Evolutionary conservation across 1,140 invertebrate species (phyloP), one percentile per base, ranked within the genome.

Genomic region (Sipha flava): DNA sequence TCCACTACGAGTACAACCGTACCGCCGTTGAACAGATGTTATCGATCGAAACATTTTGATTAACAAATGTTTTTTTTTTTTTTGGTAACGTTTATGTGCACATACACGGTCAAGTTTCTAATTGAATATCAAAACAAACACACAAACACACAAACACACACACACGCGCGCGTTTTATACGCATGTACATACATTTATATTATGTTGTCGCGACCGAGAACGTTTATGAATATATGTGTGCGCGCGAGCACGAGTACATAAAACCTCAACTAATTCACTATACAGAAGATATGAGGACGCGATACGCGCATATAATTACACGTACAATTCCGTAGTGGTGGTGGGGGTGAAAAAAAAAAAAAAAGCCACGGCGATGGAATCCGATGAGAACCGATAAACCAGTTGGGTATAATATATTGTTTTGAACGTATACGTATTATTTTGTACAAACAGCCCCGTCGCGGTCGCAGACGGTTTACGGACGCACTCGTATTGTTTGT

Each of bases 241-340:
- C 34, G 10, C 23, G 16, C 21, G 18, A 21, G 14, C 18, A 43
- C 10, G 5, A 16, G 4, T 40, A 23, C 21, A 68, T 68, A 68
- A 43, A 43, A 43, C 43, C 5, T 68, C n/a, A 34, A 68, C 64
- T 68, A 68, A 68, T 68, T 43, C 64, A 43, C 18, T n/a, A 43
- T 23, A 62, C 21, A 62, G 12, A n/a, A 62, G 59, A 62, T 43
- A 26, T 43, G 26, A 16, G 37, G 34, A 23, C 12, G 18, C 21
- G 64, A 68, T 68, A 68, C 21, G 64, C 21, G 34, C 64, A 23
- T 68, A 68, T 68, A 68, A 68, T 68, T 68, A 68, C 37, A 40
- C 37, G 64, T 43, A 68, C 6, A 40, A 43, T 43, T 68, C 29
- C 21, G 64, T 68, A 43, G 62, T 5, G 31, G n/a, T 9, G 34